phyloP scores from a whole-genome alignment of 2,113 vertebrate species.

The Phalacrocorax aristotelis region DNA sequence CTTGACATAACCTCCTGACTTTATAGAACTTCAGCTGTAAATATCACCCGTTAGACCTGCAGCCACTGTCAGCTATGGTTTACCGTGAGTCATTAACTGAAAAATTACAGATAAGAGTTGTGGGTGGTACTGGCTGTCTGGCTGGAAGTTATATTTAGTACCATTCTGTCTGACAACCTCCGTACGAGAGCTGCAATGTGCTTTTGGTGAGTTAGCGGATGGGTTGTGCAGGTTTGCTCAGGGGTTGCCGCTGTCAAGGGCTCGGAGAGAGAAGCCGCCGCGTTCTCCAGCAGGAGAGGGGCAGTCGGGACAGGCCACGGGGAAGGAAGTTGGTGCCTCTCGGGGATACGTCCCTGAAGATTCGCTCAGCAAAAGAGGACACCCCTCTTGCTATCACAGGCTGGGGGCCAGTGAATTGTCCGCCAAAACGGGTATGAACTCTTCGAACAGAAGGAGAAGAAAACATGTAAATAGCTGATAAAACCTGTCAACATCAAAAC shows the following conservation, averaged over 20 bases:
- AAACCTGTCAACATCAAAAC: background rate
- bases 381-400: background rate
- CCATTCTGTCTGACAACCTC: background rate
- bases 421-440: background rate
- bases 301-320: background rate
- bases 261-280: background rate
- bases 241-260: background rate
- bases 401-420: background rate
- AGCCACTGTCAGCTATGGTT: background rate
- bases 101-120: constrained; percentile 26
- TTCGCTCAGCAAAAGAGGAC: background rate
- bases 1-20: constrained; percentile 63
- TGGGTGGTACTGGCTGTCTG: background rate
- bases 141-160: background rate
- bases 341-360: background rate
- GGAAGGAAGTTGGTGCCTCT: background rate
- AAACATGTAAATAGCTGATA: constrained; percentile 4
- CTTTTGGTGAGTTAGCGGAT: background rate
- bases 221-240: background rate
- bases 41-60: constrained; percentile 28
- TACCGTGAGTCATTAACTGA: constrained; percentile 33
- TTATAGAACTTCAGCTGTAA: constrained; percentile 50
- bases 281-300: background rate
- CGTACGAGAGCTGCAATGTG: background rate
- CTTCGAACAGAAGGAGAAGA: background rate